Evolutionary conservation across 2,113 vertebrate genomes (phyloP).

Genomic region (Rhodinocichla rosea): DNA sequence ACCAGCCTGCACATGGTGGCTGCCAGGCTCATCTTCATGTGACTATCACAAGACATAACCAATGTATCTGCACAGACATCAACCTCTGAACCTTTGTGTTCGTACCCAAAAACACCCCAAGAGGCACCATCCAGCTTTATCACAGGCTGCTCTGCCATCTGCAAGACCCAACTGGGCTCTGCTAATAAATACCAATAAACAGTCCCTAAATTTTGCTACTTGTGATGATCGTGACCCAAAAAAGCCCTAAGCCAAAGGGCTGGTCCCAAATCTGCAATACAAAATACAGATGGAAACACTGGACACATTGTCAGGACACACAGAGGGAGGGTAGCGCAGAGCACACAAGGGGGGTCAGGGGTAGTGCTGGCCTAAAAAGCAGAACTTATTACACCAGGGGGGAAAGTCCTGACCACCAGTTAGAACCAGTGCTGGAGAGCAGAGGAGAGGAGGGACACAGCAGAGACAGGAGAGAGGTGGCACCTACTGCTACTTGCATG

Average conservation of each 20-base stretch:
- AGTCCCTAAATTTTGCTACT: not conserved
- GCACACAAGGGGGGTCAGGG: not conserved
- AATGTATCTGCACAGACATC: not conserved
- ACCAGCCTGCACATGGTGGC: fast-evolving
- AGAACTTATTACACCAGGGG: constrained; percentile 20
- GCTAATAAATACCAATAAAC: not conserved
- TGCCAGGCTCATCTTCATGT: not conserved
- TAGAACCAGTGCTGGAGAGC: constrained; percentile 24
- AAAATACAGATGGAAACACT: constrained; percentile 46
- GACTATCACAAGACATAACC: not conserved
- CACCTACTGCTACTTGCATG: constrained; percentile 74
- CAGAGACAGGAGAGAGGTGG: constrained; percentile 23
- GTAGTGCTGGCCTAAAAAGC: constrained; percentile 46
- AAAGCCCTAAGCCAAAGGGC: not conserved
- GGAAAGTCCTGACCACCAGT: not conserved
- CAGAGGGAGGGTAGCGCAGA: not conserved
- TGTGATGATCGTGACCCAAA: not conserved
- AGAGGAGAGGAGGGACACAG: not conserved
- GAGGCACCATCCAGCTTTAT: not conserved
- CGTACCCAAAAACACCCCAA: not conserved
- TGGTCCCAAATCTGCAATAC: constrained; percentile 32
- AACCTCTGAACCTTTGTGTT: not conserved
- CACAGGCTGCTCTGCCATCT: not conserved
- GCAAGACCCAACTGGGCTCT: not conserved
- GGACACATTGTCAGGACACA: constrained; percentile 3